Base-by-base conservation (phyloP, 2,888 invertebrate genomes). In the Hofmannophila pseudospretella region DNA sequence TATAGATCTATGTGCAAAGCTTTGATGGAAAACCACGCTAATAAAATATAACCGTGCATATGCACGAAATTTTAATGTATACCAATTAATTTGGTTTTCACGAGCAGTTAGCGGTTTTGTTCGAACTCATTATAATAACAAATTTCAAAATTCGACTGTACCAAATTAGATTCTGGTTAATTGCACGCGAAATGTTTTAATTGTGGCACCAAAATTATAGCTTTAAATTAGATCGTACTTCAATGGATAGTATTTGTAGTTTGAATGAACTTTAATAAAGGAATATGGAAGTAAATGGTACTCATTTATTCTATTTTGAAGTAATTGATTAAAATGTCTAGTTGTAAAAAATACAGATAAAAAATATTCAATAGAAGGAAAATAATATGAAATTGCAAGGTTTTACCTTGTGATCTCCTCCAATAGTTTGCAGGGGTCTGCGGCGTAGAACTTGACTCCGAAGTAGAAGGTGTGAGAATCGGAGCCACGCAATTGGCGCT, bases 371-470 rank as follows among this genome's bases (percentile, higher is more conserved):
- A n/a, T n/a, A n/a, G n/a, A n/a, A n/a, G n/a, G n/a, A n/a, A n/a
- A n/a, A n/a, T n/a, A n/a, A n/a, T n/a, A n/a, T n/a, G 16, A 4
- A 16, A 16, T 4, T 4, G 16, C 16, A 4, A 16, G 41, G 48
- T 52, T n/a, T n/a, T 87, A 96, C 96, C 97, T 92, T 41, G 98
- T 98, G 61, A 97, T 97, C 88, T 98, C 98, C 85, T 98, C 98
- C 42, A 96, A 89, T 42, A 98, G 89, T 76, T 97, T 97, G 88
- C 97, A 97, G 1, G 98, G 98, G 86, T 98, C 98, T 1, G 96
- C 96, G 2, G 97, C 96, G 81, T 98, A 98, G 81, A 97, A 98
- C 84, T 98, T 98, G 46, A 98, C 97, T 40, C 97, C 97, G 72
- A 98, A 97, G 82, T 98, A 98, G 58, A 98, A 91, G 39, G 95